A percentile compares a stretch with the other conserved stretches of the same genome.
phyloP scores from a whole-genome alignment of 2,888 invertebrate species.

The Polyploca ridens region DNA sequence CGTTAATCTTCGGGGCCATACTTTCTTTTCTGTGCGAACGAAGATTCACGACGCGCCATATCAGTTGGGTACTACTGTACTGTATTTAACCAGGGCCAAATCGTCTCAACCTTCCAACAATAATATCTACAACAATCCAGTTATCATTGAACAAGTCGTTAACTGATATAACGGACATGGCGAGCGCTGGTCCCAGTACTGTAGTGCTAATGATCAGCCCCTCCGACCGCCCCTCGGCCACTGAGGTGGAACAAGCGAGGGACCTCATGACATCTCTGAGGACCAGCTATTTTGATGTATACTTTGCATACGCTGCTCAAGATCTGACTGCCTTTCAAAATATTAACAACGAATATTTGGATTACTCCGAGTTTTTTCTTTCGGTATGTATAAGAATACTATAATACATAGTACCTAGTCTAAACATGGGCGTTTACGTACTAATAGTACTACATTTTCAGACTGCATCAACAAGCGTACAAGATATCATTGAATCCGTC shows the following conservation, averaged over 20 bases:
- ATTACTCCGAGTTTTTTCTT: slow-evolving; percentile 80
- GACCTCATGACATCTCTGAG: slow-evolving; percentile 74
- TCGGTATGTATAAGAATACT: slow-evolving; percentile 45
- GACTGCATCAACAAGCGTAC: slow-evolving; percentile 61
- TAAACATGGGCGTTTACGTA: no score
- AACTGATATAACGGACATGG: slow-evolving; percentile 55
- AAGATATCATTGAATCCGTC: slow-evolving; percentile 58
- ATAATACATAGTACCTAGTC: no score
- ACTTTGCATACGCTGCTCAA: slow-evolving; percentile 79
- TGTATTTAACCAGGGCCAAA: slow-evolving; percentile 78
- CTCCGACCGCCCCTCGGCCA: slow-evolving; percentile 68
- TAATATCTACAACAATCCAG: slow-evolving; percentile 75
- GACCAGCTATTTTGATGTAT: slow-evolving; percentile 78
- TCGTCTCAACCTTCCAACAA: slow-evolving; percentile 75
- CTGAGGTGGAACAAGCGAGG: slow-evolving; percentile 68
- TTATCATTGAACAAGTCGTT: slow-evolving; percentile 75
- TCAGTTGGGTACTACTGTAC: no score
- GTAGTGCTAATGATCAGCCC: slow-evolving; percentile 83
- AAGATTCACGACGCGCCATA: no score
- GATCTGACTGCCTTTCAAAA: slow-evolving; percentile 72
- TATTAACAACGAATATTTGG: slow-evolving; percentile 73
- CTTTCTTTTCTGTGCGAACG: no score
- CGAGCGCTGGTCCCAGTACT: slow-evolving; percentile 72
- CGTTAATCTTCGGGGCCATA: no score
- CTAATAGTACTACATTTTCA: slow-evolving; percentile 33